Base-by-base conservation (phyloP, 2,888 invertebrate species). In the Apotomis turbidana region DNA sequence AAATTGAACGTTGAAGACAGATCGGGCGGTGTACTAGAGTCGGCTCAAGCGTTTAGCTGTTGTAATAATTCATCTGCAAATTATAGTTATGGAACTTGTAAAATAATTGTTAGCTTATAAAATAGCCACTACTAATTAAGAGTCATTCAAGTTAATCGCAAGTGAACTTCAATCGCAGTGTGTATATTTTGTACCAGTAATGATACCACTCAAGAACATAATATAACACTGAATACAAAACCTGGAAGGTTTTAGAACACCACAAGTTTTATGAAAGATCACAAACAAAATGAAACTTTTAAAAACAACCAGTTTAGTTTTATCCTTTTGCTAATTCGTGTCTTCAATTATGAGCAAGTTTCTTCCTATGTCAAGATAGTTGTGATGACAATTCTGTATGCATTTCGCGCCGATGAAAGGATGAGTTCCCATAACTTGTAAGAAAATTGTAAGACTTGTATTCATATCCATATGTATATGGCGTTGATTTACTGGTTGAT, bases 1-100 rank as follows among this genome's bases (percentile, higher is more conserved):
- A 75, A 80, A 80, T 76, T 81, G 77, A 77, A 80, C 77, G 78
- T 76, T 75, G 77, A 78, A 82, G 81, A 86, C 90, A 91, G 90
- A 91, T 91, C 90, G 90, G 80, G 81, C 84, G 81, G 84, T 85
- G 81, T 82, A 79, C 81, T 82, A 77, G 81, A 81, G 80, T 80
- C 76, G 78, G 90, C 89, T 88, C 89, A 87, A 88, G 81, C 76
- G 78, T 83, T 83, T 83, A 85, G 82, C 78, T 84, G 81, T 80
- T 84, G 76, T 83, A 81, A 81, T 80, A 78, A 81, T 79, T 78
- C 77, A 78, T 75, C 77, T 81, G 79, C 78, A 75, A 79, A 82
- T 77, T 67, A 74, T 82, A 78, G 70, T 75, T 82, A 80, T 75
- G 76, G 79, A 74, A 77, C 71, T 77, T 77, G 77, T 82, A 79